Base-by-base conservation (phyloP, 53 echinoderm and acorn worm genomes). In the Astropecten irregularis region DNA sequence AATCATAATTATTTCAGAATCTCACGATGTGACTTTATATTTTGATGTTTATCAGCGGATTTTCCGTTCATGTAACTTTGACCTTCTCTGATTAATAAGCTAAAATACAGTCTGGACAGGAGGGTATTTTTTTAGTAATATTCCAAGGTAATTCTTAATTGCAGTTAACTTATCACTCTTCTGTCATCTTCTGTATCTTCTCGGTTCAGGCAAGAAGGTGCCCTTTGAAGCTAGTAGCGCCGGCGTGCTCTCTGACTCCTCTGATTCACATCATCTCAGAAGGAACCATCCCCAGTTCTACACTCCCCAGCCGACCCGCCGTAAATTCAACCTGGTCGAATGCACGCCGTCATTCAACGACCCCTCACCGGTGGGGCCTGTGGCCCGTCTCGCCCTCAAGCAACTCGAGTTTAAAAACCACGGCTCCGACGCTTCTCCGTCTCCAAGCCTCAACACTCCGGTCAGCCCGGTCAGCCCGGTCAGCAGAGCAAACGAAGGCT, bases 221-320 rank as follows among this genome's bases (percentile, higher is more conserved):
- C 11, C 29, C 9, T 15, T 28, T 16, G 27, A 28, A 29, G 60
- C 60, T 9, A 60, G 60, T 16, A 60, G 60, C 60, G 64, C 64
- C 4, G 64, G 64, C 2, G 4, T 36, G 3, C 64, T 35, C 11
- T 64, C 35, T 37, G 36, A 29, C 9, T 64, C 64, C 6, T n/a
- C 37, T 34, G 42, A 11, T 11, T 11, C 42, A 11, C 6, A 11
- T 15, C 35, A 27, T 37, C 26, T 2, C 28, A 44, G 46, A 21
- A 44, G 25, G 27, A 26, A 14, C 22, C 61, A 42, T 6, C 79
- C 61, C 15, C 61, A 46, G 60, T 79, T 79, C 62, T 37, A 61
- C 15, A 79, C 79, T 18, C 86, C 86, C 0, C 86, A 85, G 49
- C 86, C 86, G 19, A 85, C 64, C 10, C 60, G 86, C 27, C 74